These are phyloP conservation scores for Apantesis nais DNA, from an alignment of 2,888 invertebrate species.

Conservation along the genomic window DNA sequence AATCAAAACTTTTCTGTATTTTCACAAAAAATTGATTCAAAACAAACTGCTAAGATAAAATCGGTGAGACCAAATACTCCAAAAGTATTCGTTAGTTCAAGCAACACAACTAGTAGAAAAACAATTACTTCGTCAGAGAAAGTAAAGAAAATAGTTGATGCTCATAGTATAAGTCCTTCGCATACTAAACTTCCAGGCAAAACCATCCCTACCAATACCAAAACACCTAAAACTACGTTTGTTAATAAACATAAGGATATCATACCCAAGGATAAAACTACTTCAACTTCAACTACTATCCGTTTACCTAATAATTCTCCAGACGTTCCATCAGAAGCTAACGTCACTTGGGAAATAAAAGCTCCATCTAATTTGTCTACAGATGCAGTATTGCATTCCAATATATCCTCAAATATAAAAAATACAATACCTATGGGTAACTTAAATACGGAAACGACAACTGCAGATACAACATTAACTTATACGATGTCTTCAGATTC, in stretches of 20 bases:
- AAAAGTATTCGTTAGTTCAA: not conserved
- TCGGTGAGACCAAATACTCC: not conserved
- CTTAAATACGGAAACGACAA: not conserved
- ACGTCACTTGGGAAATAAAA: not conserved
- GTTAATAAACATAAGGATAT: not conserved
- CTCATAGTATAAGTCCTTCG: not conserved
- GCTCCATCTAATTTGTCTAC: not conserved
- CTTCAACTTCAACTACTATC: not conserved
- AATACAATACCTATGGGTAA: not conserved
- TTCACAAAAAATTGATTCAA: not conserved
- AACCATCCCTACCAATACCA: not conserved
- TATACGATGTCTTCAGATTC: not conserved
- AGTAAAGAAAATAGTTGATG: not conserved
- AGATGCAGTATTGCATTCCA: not conserved
- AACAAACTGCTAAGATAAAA: not conserved
- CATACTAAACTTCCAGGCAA: not conserved
- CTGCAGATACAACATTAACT: not conserved
- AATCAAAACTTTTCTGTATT: conserved; percentile 2
- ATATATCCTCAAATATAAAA: conserved; percentile 2
- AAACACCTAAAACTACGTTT: not conserved
- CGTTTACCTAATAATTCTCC: not conserved
- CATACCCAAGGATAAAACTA: not conserved
- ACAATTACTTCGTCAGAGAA: not conserved
- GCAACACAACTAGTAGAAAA: not conserved
- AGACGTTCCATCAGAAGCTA: not conserved